Conservation (phyloP, 2,797 vertebrate genomes). For the Ataeniobius toweri region DNA sequence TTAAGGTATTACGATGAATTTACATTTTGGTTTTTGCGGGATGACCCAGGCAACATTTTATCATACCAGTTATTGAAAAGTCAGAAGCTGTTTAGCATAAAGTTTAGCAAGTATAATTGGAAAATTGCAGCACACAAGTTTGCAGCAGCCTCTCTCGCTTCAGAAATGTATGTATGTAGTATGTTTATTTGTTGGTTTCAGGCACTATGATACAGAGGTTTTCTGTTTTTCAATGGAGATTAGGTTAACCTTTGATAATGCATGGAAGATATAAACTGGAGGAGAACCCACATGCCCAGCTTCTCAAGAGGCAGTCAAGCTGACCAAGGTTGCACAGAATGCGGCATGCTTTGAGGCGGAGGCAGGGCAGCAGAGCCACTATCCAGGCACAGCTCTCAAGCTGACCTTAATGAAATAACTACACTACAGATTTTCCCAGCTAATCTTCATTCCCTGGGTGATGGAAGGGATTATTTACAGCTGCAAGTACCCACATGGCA, state of each 20-base stretch:
- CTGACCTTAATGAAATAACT: not conserved
- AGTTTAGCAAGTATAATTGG: not conserved
- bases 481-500: not conserved
- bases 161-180: no score
- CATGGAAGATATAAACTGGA: not conserved
- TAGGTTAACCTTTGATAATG: not conserved
- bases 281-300: not conserved
- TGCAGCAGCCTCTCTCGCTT: not conserved
- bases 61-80: not conserved
- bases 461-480: not conserved
- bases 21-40: not conserved
- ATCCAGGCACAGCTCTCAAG: not conserved
- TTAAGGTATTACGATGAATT: slow-evolving; percentile 17
- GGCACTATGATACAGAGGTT: not conserved
- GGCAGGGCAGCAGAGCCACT: not conserved
- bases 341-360: not conserved
- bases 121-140: not conserved
- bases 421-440: not conserved
- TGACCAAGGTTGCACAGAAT: not conserved
- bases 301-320: not conserved
- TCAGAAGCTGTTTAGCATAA: not conserved
- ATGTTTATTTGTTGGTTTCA: not conserved
- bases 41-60: not conserved
- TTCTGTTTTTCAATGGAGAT: not conserved
- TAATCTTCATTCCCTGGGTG: not conserved